Base-by-base conservation (phyloP, 2,113 vertebrate species). In the Isurus oxyrinchus region DNA sequence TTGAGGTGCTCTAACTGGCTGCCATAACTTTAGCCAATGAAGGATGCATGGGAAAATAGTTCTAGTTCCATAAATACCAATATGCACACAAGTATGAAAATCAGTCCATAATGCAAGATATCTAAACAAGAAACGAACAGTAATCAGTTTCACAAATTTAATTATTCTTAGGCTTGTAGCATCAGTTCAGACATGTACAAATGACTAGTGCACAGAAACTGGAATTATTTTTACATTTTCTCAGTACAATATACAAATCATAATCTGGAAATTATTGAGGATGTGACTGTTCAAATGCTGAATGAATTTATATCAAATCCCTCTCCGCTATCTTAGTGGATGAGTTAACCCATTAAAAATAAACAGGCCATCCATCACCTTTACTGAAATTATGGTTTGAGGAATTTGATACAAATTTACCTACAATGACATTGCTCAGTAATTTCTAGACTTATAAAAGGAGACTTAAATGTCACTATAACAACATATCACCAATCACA, bases 131-230 rank as follows among this genome's bases (percentile, higher is more conserved):
- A 35, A 57, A 90, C 57, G 27, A 25, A 63, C 35, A 10, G 16
- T 63, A 40, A 40, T n/a, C 55, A 91, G 31, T 91, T 91, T 93
- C 88, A 93, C 88, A 93, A 93, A 93, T n/a, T 57, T 93, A 93
- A 93, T 93, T n/a, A 61, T 61, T 93, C 55, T 93, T 93, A 14
- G 57, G 57, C 88, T 57, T n/a, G 4, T 31, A 61, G 31, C 57
- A 55, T 90, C 53, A 53, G 0, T 25, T 87, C 84, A 87, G 40
- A 90, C 81, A 88, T 61, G 31, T 91, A 93, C 57, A 93, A 63
- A 59, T 63, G 35, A 21, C 0, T 19, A 61, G 21, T 40, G 14
- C 14, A 94, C 35, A 94, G n/a, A 63, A 94, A 94, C 16, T 35
- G 49, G n/a, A 63, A 94, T 63, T 8, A 40, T 40, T 94, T 94